phyloP scores from a whole-genome alignment of 2,113 vertebrate species.

The Struthio camelus region DNA sequence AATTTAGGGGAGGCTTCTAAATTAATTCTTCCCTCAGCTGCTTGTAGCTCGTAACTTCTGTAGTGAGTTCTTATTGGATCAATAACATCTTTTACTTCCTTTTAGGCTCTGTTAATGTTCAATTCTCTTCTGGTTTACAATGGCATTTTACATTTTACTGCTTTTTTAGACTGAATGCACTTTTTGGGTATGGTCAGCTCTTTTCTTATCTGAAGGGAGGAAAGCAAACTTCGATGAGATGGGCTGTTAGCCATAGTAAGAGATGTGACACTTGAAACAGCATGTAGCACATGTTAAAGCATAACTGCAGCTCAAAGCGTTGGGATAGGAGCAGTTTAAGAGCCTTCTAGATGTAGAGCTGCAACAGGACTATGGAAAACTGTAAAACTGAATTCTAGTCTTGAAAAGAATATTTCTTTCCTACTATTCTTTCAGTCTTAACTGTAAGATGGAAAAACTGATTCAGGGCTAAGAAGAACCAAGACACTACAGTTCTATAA shows the following conservation, averaged over 20 bases:
- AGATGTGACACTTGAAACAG: background rate
- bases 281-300: background rate
- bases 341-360: background rate
- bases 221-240: background rate
- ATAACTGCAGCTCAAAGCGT: background rate
- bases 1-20: background rate
- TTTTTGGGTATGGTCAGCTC: constrained; percentile 49
- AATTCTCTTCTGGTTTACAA: constrained; percentile 18
- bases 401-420: background rate
- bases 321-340: background rate
- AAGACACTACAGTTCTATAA: background rate
- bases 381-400: background rate
- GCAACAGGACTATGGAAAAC: background rate
- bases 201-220: background rate
- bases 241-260: background rate
- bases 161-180: constrained; percentile 60
- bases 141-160: constrained; percentile 18
- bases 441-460: background rate
- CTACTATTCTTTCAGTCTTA: background rate
- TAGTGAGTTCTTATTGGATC: background rate
- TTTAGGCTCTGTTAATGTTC: background rate
- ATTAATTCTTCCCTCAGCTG: background rate
- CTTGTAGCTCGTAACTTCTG: background rate
- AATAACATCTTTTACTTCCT: constrained; percentile 1
- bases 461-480: background rate